Evolutionary conservation across 2,888 invertebrate species (phyloP).

Genomic region (Drosophila cyrtoloma): DNA sequence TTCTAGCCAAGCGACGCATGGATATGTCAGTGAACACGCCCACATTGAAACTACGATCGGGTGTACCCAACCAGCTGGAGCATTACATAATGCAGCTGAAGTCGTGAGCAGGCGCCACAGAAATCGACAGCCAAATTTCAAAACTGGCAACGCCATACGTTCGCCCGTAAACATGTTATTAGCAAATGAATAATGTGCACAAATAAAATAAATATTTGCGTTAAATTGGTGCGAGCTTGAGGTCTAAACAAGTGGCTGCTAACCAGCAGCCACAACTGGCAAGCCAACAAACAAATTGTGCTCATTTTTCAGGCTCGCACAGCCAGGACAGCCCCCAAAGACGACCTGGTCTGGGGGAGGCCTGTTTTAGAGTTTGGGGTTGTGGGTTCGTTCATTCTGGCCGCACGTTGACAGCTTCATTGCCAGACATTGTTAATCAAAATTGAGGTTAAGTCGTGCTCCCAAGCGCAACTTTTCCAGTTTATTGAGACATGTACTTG

Average conservation of each 20-base stretch:
- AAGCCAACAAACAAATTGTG: conserved; percentile 69
- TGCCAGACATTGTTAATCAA: conserved; percentile 81
- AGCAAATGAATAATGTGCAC: conserved; percentile 66
- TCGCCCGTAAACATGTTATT: conserved; percentile 69
- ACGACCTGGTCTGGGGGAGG: conserved; percentile 8
- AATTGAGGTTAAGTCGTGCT: conserved; percentile 78
- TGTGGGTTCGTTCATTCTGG: conserved; percentile 10
- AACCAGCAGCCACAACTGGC: conserved; percentile 38
- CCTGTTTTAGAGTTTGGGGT: background rate
- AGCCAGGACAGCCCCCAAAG: conserved; percentile 7
- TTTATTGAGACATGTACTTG: conserved; percentile 71
- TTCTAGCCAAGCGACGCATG: conserved; percentile 30
- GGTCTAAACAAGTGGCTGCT: conserved; percentile 45
- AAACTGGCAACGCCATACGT: conserved; percentile 66
- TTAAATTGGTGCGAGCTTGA: conserved; percentile 36
- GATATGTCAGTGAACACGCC: conserved; percentile 39
- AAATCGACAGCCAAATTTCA: conserved; percentile 42
- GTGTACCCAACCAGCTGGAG: conserved; percentile 63
- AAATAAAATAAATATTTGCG: conserved; percentile 68
- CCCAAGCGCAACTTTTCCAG: conserved; percentile 60
- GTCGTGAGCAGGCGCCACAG: conserved; percentile 36
- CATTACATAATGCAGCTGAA: conserved; percentile 67
- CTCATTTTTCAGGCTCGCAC: conserved; percentile 69
- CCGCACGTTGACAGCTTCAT: conserved; percentile 79
- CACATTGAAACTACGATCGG: conserved; percentile 52